phyloP scores from a whole-genome alignment of 2,888 invertebrate species.

The Criorhina ranunculi region DNA sequence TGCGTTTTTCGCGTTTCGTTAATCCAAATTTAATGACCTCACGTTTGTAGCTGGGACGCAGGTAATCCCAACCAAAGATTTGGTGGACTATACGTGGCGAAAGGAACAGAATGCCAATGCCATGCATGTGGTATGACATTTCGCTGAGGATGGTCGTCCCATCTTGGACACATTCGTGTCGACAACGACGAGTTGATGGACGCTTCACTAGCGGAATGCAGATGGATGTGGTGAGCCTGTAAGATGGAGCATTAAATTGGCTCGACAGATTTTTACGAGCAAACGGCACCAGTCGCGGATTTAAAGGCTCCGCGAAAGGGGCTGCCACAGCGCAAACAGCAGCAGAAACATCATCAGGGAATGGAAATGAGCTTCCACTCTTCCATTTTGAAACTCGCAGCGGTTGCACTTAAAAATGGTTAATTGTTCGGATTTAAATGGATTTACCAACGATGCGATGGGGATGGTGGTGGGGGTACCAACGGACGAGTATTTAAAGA shows the following conservation, averaged over 20 bases:
- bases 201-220: constrained; percentile 22
- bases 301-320: constrained; percentile 2
- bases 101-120: not conserved
- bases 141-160: constrained; percentile 37
- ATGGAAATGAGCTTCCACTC: constrained; percentile 49
- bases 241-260: constrained; percentile 42
- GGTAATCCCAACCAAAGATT: constrained; percentile 15
- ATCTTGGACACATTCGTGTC: constrained; percentile 50
- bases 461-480: not conserved
- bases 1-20: constrained; percentile 63
- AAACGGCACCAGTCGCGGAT: constrained; percentile 32
- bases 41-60: constrained; percentile 52
- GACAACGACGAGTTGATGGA: constrained; percentile 18
- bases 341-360: constrained; percentile 14
- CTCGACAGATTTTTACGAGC: constrained; percentile 65
- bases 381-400: constrained; percentile 32
- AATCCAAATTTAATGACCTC: constrained; percentile 76
- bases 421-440: constrained; percentile 62
- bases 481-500: not conserved
- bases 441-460: not conserved
- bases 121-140: constrained; percentile 61
- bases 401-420: constrained; percentile 49
- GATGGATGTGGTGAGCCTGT: constrained; percentile 21
- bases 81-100: constrained; percentile 18
- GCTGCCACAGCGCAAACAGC: not conserved